Base-by-base conservation (phyloP, 2,797 vertebrate genomes). In the Aselliscus stoliczkanus region DNA sequence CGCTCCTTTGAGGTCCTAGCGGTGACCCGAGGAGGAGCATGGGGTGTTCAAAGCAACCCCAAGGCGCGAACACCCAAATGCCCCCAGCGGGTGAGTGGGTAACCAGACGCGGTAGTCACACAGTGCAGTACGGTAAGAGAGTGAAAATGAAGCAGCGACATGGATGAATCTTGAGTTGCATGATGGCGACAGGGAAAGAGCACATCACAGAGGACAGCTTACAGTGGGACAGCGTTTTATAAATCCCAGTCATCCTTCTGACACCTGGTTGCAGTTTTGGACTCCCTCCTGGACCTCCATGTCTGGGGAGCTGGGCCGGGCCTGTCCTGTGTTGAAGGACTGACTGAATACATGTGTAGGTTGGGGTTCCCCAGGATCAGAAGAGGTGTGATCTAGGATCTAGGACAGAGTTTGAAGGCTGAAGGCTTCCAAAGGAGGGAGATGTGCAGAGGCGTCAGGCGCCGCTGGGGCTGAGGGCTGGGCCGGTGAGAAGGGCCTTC, bases 111-210 rank as follows among this genome's bases (percentile, higher is more conserved):
- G 0, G 44, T 25, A 2, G 15, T 27, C 34, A 1, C 37, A 4
- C 12, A 3, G 70, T 5, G 31, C 34, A 5, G 14, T 0, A 0
- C 1, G 18, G 1, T 1, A 29, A 39, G 15, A 17, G 50, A 13
- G 25, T 14, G n/a, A 15, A 3, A n/a, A 13, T 2, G 58, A 15
- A 12, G 0, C 1, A 1, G 27, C 27, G 1, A 6, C 0, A 0
- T 6, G 5, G 81, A 4, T 17, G 27, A 34, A 5, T 34, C 80
- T n/a, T n/a, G 75, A 13, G 39, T 13, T 1, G 11, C n/a, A 0
- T 1, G 50, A 7, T 17, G 37, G 7, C 4, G 17, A 29, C 23
- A 1, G 27, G 75, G 82, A 42, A 23, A 5, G 81, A 12, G n/a
- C 56, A 0, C 0, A 0, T 6, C 37, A 6, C n/a, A 8, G 79